phyloP scores from a whole-genome alignment of 2,797 vertebrate genomes.

The Nasua narica region DNA sequence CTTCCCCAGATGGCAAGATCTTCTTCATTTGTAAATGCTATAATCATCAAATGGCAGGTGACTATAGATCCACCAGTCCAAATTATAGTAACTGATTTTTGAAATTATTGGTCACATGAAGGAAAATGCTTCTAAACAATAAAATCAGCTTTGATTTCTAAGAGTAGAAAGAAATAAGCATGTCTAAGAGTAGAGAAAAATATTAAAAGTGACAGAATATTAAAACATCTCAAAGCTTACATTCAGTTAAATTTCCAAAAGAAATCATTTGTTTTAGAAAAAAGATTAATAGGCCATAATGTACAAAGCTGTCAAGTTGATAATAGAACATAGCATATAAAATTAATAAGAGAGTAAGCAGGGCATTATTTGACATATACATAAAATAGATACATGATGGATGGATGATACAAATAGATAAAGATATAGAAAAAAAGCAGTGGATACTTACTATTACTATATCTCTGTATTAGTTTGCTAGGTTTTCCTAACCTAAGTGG shows the following conservation, averaged over 20 bases:
- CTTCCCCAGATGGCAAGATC: background rate
- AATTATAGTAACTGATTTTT: background rate
- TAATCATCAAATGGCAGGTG: background rate
- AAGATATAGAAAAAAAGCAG: background rate
- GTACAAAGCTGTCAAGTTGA: background rate
- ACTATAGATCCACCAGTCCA: background rate
- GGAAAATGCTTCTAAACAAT: background rate
- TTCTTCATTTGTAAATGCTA: background rate
- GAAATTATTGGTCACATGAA: background rate
- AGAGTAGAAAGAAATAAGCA: background rate
- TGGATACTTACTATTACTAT: background rate
- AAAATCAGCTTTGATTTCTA: background rate
- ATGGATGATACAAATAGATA: background rate
- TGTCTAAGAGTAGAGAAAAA: background rate
- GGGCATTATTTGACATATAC: background rate
- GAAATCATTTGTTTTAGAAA: background rate
- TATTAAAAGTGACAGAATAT: background rate
- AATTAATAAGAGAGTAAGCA: background rate
- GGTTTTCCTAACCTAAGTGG: background rate
- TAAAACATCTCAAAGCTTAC: background rate
- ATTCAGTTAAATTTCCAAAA: background rate
- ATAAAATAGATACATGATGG: background rate
- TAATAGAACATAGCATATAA: background rate
- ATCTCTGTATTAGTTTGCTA: background rate
- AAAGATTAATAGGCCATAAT: background rate